phyloP scores from a whole-genome alignment of 2,113 vertebrate species.

The Marmota flaviventris region DNA sequence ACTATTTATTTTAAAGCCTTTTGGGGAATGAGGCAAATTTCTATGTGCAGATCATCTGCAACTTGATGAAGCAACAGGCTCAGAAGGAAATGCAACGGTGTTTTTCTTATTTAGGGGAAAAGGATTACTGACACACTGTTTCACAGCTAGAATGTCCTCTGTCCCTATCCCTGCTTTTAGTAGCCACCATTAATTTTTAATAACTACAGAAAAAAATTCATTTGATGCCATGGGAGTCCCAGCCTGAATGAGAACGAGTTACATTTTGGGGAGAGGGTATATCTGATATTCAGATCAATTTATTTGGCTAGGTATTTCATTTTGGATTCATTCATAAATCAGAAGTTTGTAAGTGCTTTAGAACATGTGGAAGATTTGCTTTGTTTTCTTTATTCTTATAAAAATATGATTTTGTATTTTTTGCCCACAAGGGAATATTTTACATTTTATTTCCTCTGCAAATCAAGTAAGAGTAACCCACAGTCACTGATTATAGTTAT shows the following conservation, averaged over 20 bases:
- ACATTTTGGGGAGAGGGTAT: neutral
- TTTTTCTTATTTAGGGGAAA: neutral
- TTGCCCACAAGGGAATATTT: neutral
- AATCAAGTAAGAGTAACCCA: slow-evolving; percentile 14
- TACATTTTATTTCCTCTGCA: slow-evolving; percentile 8
- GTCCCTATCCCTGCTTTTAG: neutral
- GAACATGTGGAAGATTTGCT: neutral
- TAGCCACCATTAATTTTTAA: neutral
- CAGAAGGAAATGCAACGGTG: neutral
- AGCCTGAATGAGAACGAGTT: neutral
- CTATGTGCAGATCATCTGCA: neutral
- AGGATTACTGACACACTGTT: neutral
- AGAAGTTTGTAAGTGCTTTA: neutral
- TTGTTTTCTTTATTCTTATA: neutral
- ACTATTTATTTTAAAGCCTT: neutral
- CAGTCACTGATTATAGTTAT: neutral
- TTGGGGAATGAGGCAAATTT: neutral
- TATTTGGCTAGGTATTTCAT: neutral
- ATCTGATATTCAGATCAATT: neutral
- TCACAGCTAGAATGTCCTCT: neutral
- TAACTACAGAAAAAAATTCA: neutral
- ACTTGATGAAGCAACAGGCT: neutral
- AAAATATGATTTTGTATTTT: neutral
- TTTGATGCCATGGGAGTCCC: neutral
- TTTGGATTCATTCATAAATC: slow-evolving; percentile 36